Conservation (phyloP, 2,113 vertebrate genomes). For the Gasterosteus aculeatus region DNA sequence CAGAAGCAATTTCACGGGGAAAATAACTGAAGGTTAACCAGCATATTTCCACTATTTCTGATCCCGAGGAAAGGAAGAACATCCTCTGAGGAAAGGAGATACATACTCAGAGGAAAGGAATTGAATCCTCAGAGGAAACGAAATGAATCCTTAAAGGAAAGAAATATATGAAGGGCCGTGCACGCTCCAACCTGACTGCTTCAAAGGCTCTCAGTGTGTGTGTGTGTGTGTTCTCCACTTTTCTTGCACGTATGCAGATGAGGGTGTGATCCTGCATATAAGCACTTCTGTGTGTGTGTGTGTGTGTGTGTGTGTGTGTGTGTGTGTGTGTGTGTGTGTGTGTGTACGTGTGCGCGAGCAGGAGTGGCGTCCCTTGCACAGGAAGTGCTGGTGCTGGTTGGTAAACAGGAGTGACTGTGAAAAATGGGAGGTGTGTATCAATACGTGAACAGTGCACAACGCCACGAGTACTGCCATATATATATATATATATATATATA, state of each 20-base stretch:
- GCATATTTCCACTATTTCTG: too few species aligned
- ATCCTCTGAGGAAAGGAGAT: too few species aligned
- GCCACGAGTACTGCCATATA: too few species aligned
- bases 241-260: constrained; percentile 40
- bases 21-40: too few species aligned
- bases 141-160: too few species aligned
- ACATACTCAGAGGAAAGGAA: too few species aligned
- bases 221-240: constrained; percentile 7
- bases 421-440: too few species aligned
- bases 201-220: constrained; percentile 39
- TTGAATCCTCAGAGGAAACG: too few species aligned
- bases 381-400: constrained; percentile 32
- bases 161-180: constrained; percentile 20
- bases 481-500: too few species aligned
- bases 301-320: constrained; percentile 2
- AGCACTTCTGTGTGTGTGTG: background rate
- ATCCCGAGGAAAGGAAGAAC: too few species aligned
- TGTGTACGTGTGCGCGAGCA: background rate
- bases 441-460: too few species aligned
- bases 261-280: constrained; percentile 47
- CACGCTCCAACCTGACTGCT: constrained; percentile 43
- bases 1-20: too few species aligned
- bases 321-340: constrained; percentile 13
- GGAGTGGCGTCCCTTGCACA: background rate
- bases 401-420: constrained; percentile 48